These are phyloP conservation scores for Nemotelus pantherinus DNA, from an alignment of 2,888 invertebrate species.

Conservation along the genomic window DNA sequence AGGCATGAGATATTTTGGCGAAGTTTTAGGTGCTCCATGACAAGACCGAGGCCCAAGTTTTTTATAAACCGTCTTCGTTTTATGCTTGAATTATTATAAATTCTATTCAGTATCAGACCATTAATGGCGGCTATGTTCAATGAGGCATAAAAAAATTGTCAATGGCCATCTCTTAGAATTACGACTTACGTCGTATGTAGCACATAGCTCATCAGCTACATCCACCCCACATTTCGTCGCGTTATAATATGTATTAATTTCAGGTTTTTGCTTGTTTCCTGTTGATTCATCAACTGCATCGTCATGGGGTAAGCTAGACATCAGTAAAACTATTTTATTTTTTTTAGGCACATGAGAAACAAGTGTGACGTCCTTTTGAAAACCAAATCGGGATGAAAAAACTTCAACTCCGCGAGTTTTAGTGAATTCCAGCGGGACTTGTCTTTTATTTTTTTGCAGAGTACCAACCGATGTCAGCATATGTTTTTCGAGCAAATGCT, in stretches of 20 bases:
- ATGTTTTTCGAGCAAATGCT: slow-evolving; percentile 32
- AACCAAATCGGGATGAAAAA: slow-evolving; percentile 2
- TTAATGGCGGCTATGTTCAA: no score
- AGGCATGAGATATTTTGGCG: no score
- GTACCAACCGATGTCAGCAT: slow-evolving; percentile 25
- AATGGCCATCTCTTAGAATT: no score
- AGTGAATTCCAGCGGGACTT: slow-evolving; percentile 1
- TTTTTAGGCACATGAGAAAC: slow-evolving; percentile 5
- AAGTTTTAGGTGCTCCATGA: no score
- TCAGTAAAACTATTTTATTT: slow-evolving; percentile 8
- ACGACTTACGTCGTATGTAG: no score
- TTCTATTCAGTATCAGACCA: no score
- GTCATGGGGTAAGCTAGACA: not conserved
- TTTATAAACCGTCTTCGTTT: no score
- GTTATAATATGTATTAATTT: not conserved
- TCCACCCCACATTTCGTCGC: no score
- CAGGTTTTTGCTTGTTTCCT: not conserved
- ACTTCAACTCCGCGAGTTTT: slow-evolving; percentile 1
- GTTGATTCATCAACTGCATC: not conserved
- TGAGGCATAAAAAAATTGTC: no score
- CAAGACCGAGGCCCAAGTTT: no score
- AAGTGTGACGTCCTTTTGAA: slow-evolving; percentile 1
- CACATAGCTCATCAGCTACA: no score
- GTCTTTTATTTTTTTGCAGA: slow-evolving; percentile 13
- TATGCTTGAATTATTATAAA: no score